Evolutionary conservation across 2,888 invertebrate genomes (phyloP).

Genomic region (Myathropa florea): DNA sequence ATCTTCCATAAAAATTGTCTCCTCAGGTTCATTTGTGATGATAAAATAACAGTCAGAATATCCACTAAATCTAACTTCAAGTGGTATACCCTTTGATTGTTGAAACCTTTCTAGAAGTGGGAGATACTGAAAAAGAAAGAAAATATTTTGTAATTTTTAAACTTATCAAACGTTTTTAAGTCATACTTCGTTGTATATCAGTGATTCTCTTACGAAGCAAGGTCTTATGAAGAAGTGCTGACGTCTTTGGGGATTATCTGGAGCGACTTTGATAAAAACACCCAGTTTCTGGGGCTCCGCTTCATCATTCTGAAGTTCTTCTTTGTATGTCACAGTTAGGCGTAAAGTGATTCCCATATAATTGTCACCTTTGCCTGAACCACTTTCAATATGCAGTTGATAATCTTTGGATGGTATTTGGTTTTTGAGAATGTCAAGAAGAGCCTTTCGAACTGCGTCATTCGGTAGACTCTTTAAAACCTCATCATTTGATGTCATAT

Average conservation of each 20-base stretch:
- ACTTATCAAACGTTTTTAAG: background rate
- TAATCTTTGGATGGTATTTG: slow-evolving; percentile 66
- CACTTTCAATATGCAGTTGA: slow-evolving; percentile 72
- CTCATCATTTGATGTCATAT: slow-evolving; percentile 30
- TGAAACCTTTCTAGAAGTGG: slow-evolving; percentile 75
- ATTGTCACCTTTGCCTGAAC: slow-evolving; percentile 77
- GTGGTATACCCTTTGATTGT: slow-evolving; percentile 72
- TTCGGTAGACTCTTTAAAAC: slow-evolving; percentile 72
- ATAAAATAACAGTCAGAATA: slow-evolving; percentile 73
- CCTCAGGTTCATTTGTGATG: slow-evolving; percentile 77
- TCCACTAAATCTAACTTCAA: slow-evolving; percentile 73
- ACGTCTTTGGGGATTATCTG: slow-evolving; percentile 75
- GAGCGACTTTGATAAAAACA: slow-evolving; percentile 77
- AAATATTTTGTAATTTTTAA: background rate
- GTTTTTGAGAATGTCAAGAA: slow-evolving; percentile 73
- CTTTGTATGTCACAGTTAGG: slow-evolving; percentile 54
- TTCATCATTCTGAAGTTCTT: background rate
- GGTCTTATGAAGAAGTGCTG: slow-evolving; percentile 76
- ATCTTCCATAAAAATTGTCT: slow-evolving; percentile 82
- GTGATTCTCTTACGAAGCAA: slow-evolving; percentile 76
- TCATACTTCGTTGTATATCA: slow-evolving; percentile 75
- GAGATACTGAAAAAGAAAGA: slow-evolving; percentile 71
- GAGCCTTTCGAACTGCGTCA: slow-evolving; percentile 70
- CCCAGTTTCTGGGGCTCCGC: slow-evolving; percentile 32
- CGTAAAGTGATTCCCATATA: slow-evolving; percentile 77